phyloP scores from a whole-genome alignment of 2,797 vertebrate genomes.

The Rhinella marina region DNA sequence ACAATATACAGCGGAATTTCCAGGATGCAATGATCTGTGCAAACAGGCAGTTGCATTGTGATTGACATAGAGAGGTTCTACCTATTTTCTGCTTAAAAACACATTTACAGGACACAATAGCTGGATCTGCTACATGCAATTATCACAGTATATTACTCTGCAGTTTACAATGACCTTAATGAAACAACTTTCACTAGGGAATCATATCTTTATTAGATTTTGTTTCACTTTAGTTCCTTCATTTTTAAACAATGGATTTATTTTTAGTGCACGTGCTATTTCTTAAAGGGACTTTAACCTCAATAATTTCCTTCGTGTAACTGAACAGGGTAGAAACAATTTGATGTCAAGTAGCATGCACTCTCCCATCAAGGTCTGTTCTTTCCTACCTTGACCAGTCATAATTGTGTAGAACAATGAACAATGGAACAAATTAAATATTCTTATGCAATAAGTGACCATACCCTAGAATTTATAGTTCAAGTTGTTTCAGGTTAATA shows the following conservation, averaged over 20 bases:
- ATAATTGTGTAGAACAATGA: neutral
- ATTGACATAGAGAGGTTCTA: neutral
- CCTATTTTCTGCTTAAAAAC: neutral
- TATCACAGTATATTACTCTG: neutral
- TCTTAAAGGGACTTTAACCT: conserved; percentile 1
- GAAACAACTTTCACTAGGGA: neutral
- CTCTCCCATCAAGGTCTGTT: neutral
- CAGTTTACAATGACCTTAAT: neutral
- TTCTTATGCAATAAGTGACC: neutral
- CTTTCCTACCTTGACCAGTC: neutral
- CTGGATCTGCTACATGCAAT: neutral
- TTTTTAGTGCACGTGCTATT: neutral
- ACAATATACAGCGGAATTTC: neutral
- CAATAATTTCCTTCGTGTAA: neutral
- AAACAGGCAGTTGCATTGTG: neutral
- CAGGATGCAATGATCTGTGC: neutral
- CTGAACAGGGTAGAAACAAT: neutral
- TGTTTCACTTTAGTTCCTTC: neutral
- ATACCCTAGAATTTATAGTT: neutral
- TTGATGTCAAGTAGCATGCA: neutral
- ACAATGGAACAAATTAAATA: neutral
- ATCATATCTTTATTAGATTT: neutral
- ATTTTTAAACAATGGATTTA: neutral
- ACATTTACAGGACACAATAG: neutral
- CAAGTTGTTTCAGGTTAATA: neutral